phyloP scores from a whole-genome alignment of 2,888 invertebrate genomes.

The Drosophila paranaensis region DNA sequence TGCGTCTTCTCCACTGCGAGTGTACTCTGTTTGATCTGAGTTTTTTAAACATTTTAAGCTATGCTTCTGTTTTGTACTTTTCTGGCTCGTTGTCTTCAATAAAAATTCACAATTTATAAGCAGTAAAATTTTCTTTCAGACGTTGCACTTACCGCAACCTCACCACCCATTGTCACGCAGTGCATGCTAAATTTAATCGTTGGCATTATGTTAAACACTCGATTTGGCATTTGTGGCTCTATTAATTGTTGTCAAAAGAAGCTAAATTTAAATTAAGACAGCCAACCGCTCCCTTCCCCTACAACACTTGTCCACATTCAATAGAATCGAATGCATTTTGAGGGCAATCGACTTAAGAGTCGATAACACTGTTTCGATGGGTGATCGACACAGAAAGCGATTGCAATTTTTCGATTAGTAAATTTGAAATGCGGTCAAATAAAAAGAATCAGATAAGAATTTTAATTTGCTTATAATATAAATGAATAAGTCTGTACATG shows the following conservation, averaged over 20 bases:
- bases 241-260: slow-evolving; percentile 72
- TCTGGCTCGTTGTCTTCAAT: not conserved
- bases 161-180: slow-evolving; percentile 45
- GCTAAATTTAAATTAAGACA: slow-evolving; percentile 67
- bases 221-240: slow-evolving; percentile 63
- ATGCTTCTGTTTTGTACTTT: not conserved
- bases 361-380: not conserved
- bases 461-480: slow-evolving; percentile 30
- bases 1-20: not conserved
- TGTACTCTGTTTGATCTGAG: not conserved
- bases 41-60: not conserved
- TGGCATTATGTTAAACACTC: slow-evolving; percentile 65
- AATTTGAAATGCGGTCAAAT: slow-evolving; percentile 8
- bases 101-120: not conserved
- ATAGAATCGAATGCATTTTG: not conserved
- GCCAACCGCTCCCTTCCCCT: not conserved
- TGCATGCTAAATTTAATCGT: slow-evolving; percentile 71
- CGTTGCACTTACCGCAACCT: slow-evolving; percentile 32
- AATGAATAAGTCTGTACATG: no score
- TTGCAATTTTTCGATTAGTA: not conserved
- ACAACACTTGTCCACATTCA: not conserved
- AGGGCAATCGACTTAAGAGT: not conserved
- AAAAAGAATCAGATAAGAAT: slow-evolving; percentile 23
- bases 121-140: not conserved
- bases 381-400: not conserved